Evolutionary conservation across 2,888 invertebrate genomes (phyloP).

Genomic region (Megamerina dolium): DNA sequence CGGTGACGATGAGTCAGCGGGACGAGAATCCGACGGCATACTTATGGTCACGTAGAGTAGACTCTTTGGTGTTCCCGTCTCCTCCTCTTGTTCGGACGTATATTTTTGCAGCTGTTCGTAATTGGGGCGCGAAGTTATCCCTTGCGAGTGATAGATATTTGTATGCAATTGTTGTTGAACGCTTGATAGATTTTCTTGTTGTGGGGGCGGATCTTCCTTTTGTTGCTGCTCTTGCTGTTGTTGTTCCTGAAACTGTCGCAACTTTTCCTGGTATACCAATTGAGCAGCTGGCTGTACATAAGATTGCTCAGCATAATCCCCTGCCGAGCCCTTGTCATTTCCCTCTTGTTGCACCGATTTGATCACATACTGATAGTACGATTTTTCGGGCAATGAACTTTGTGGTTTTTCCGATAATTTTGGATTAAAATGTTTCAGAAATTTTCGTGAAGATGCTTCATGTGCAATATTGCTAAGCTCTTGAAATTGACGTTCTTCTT

Average conservation of each 20-base stretch:
- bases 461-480: slow-evolving; percentile 22
- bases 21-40: slow-evolving; percentile 9
- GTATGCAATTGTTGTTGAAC: background rate
- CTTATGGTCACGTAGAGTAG: slow-evolving; percentile 34
- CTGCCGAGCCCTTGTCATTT: background rate
- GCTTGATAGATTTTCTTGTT: background rate
- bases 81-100: background rate
- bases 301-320: slow-evolving; percentile 10
- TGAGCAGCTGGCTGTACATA: slow-evolving; percentile 25
- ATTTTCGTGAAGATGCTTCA: slow-evolving; percentile 43
- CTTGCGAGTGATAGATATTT: background rate
- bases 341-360: too few relatives aligned
- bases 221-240: background rate
- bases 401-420: slow-evolving; percentile 27
- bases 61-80: slow-evolving; percentile 19
- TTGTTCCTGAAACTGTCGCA: slow-evolving; percentile 8
- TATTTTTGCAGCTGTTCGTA: background rate
- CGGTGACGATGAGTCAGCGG: slow-evolving; percentile 9
- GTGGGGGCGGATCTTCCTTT: slow-evolving; percentile 1
- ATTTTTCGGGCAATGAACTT: slow-evolving; percentile 10
- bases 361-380: too few relatives aligned
- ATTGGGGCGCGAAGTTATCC: background rate
- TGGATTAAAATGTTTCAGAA: slow-evolving; percentile 42
- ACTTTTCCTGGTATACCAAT: slow-evolving; percentile 10
- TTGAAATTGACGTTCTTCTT: slow-evolving; percentile 23